phyloP scores from a whole-genome alignment of 2,113 vertebrate species.

The Talpa occidentalis region DNA sequence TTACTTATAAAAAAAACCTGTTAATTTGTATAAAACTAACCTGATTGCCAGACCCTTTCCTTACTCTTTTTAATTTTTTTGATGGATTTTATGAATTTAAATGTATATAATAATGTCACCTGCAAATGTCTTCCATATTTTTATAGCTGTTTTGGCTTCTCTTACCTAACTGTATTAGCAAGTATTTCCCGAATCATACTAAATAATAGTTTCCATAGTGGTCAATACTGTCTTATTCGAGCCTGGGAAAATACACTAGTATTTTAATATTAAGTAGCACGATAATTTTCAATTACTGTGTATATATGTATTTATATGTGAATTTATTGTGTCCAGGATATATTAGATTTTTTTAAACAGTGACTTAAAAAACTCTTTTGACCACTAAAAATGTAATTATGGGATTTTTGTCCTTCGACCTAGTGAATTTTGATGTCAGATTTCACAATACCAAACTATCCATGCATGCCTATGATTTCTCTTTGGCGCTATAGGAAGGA shows the following conservation, averaged over 20 bases:
- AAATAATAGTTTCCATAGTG: background rate
- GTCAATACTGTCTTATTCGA: background rate
- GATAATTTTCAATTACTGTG: background rate
- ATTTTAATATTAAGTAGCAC: background rate
- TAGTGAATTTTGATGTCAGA: background rate
- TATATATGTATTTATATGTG: background rate
- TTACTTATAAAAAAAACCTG: background rate
- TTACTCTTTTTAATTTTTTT: background rate
- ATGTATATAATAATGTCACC: background rate
- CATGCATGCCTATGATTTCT: conserved; percentile 10
- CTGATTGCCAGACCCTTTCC: background rate
- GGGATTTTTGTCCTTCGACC: background rate
- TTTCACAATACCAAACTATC: background rate
- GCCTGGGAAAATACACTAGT: background rate
- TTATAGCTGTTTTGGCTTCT: background rate
- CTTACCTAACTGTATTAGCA: background rate
- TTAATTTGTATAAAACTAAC: background rate
- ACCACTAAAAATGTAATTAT: too few relatives aligned
- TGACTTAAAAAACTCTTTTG: too few relatives aligned
- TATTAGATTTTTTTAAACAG: background rate
- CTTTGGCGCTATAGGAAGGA: too few relatives aligned
- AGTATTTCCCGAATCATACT: background rate
- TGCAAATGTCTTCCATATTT: background rate
- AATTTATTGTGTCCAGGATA: background rate
- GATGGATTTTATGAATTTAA: background rate